Percentiles rank a stretch among this genome's conserved stretches.
Conservation (phyloP, 2,113 vertebrate species). For the Lepisosteus osseus region DNA sequence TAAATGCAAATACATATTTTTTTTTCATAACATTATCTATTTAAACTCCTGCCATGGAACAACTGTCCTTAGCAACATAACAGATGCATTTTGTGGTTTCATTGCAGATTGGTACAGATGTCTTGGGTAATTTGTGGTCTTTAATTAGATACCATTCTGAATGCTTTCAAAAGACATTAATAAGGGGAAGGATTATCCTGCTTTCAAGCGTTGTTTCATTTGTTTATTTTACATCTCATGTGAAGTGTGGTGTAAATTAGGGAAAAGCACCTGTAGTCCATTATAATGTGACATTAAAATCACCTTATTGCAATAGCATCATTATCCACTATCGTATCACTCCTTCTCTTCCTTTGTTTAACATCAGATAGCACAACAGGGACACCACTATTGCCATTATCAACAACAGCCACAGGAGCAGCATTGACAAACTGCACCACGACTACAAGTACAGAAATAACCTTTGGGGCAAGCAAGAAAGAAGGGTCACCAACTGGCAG, state of each 20-base stretch:
- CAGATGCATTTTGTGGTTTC: background rate
- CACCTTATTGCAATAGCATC: background rate
- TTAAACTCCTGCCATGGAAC: background rate
- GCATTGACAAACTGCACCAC: conserved; percentile 50
- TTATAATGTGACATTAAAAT: background rate
- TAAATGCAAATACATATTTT: too few species aligned
- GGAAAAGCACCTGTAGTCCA: background rate
- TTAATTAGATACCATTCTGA: conserved; percentile 14
- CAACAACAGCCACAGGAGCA: conserved; percentile 47
- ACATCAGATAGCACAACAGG: conserved; percentile 61
- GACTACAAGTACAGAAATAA: conserved; percentile 62
- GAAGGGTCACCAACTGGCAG: conserved; percentile 57
- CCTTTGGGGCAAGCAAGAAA: conserved; percentile 66
- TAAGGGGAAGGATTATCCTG: conserved; percentile 3
- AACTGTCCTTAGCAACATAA: background rate
- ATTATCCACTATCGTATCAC: conserved; percentile 1
- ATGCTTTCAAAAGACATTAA: conserved; percentile 7
- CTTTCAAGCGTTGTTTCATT: conserved; percentile 2
- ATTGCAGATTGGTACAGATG: conserved; percentile 8
- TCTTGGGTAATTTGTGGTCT: conserved; percentile 20
- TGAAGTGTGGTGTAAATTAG: conserved; percentile 4
- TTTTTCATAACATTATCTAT: background rate
- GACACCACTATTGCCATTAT: conserved; percentile 68
- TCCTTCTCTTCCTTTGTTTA: conserved; percentile 22
- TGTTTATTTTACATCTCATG: conserved; percentile 11